Conservation (phyloP, 2,888 invertebrate species). For the Hirtodrosophila cameraria region DNA sequence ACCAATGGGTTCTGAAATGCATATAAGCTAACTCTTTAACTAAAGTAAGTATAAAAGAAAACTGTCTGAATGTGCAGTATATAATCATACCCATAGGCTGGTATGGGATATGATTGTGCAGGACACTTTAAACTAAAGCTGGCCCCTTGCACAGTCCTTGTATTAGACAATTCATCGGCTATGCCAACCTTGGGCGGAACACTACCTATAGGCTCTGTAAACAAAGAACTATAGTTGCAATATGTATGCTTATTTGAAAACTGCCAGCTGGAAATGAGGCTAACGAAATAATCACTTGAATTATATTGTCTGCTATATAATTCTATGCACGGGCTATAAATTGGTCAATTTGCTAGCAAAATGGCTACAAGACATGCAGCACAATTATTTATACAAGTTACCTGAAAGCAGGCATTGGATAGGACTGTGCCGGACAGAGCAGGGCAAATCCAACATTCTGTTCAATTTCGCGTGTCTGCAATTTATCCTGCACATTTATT, state of each 20-base stretch:
- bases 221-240: constrained; percentile 7
- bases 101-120: constrained; percentile 90
- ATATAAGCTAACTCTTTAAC: too few relatives aligned
- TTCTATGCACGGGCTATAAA: constrained; percentile 24
- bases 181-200: constrained; percentile 87
- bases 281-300: constrained; percentile 52
- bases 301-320: constrained; percentile 29
- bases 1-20: constrained; percentile 85
- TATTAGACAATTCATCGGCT: constrained; percentile 82
- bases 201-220: constrained; percentile 86
- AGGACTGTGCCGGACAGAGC: constrained; percentile 90
- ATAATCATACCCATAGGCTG: constrained; percentile 87
- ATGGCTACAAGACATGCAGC: constrained; percentile 38
- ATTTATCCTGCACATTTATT: constrained; percentile 89
- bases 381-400: constrained; percentile 72
- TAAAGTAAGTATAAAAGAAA: too few relatives aligned
- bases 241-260: constrained; percentile 36
- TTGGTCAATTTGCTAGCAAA: constrained; percentile 45
- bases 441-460: constrained; percentile 86
- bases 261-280: constrained; percentile 36
- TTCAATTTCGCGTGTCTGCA: constrained; percentile 86
- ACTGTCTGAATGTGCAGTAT: constrained; percentile 40
- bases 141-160: constrained; percentile 63
- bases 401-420: constrained; percentile 90
- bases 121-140: constrained; percentile 89